These are phyloP conservation scores for Eremobia ochroleuca DNA, from an alignment of 2,888 invertebrate genomes.

Conservation along the genomic window DNA sequence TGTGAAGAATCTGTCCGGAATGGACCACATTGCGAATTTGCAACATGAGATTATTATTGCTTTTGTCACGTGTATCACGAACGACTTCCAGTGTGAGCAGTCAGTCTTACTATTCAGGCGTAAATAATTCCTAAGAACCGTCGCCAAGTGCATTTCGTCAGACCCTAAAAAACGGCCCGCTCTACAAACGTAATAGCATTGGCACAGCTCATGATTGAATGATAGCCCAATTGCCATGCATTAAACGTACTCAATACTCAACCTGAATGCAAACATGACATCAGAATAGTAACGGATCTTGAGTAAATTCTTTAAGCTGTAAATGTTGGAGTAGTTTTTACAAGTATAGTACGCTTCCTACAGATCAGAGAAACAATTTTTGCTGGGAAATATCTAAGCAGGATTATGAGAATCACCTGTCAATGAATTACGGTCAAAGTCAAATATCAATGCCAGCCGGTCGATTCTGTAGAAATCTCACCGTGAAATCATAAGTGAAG, in stretches of 20 bases:
- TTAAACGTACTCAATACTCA: neutral
- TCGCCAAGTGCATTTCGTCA: neutral
- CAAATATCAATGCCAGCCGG: constrained; percentile 11
- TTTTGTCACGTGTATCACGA: neutral
- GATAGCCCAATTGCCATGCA: constrained; percentile 39
- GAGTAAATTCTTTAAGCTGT: neutral
- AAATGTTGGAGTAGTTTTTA: neutral
- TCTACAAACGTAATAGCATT: constrained; percentile 20
- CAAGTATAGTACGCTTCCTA: neutral
- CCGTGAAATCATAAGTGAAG: too few relatives aligned
- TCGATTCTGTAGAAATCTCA: too few relatives aligned
- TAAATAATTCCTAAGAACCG: neutral
- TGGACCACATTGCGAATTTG: neutral
- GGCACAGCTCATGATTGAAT: constrained; percentile 51
- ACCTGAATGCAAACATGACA: constrained; percentile 19
- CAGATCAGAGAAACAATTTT: neutral
- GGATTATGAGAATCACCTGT: neutral
- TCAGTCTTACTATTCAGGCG: neutral
- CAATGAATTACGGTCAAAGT: neutral
- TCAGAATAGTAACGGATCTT: constrained; percentile 1
- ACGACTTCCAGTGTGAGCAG: neutral
- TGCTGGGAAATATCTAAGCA: neutral
- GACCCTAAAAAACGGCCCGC: neutral
- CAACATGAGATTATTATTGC: neutral
- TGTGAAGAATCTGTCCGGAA: neutral